Base-by-base conservation (phyloP, 2,113 vertebrate species). In the Paradoxurus hermaphroditus region DNA sequence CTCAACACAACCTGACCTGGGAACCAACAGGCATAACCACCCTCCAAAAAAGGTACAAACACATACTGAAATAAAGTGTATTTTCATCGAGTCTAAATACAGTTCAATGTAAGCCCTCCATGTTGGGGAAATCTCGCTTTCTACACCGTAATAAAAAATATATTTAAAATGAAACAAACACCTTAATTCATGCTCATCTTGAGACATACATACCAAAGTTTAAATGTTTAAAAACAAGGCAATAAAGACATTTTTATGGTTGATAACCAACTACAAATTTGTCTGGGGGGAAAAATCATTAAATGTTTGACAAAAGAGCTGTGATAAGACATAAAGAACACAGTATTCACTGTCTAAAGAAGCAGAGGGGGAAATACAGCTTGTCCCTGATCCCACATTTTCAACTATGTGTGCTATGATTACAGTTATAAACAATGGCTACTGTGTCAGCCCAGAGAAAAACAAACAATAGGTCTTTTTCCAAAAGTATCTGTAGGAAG, bases 401-500 rank as follows among this genome's bases (percentile, higher is more conserved):
- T 94, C 97, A 99, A 96, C 97, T 98, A 98, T 99, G 99, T 63
- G 88, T 92, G 95, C 98, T 95, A 94, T 97, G 98, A 97, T 98
- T 98, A 97, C 92, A 97, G 86, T 79, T 86, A 91, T 89, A 82
- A 97, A 99, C 98, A 99, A 98, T 92, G 98, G 97, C 31, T 67
- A 97, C 97, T 98, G 97, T 99, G 98, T 99, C 95, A 78, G 96
- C 56, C 53, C 0, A 0, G n/a, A 96, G 92, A 70, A 94, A 97
- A 97, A 97, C 97, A 98, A 98, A 98, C 98, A 98, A 98, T 86
- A 29, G 96, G 94, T 94, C 98, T 98, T 98, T 99, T 98, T 98
- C 94, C 98, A 96, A 95, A 98, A 94, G 97, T 98, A 73, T 98
- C 98, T 98, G 99, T 98, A 99, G 99, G 98, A 99, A 98, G 98